Evolutionary conservation across 2,888 invertebrate species (phyloP), one percentile per base, ranked within the genome.

Genomic region (Rhagophthalmus giganteus): DNA sequence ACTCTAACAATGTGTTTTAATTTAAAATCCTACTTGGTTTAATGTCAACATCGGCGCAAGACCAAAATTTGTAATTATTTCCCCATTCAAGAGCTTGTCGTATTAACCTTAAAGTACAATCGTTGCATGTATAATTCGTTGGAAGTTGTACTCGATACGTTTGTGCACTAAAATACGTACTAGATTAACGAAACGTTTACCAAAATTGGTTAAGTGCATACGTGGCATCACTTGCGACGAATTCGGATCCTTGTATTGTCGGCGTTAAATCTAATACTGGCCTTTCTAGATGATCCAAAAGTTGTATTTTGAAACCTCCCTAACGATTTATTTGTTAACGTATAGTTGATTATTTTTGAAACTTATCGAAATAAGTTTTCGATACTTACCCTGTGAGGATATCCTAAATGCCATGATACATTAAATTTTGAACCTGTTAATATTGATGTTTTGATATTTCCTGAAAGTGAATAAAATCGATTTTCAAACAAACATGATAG

Each of bases 31-130:
- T 61, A 83, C 83, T 78, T n/a, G 74, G 72, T 55, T 83, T 77
- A 52, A 96, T 89, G 67, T 94, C 92, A 42, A 97, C 88, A 74
- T 97, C 96, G 1, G 95, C 90, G 70, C 97, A 97, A 0, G 94
- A 94, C 93, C 94, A 95, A 79, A 97, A 96, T 55, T 87, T 78
- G 75, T 95, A 96, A 64, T 79, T 82, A 44, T 80, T 76, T 14
- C 74, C 74, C 94, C 94, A 96, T 77, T 98, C 96, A 13, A 85
- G 83, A 0, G 96, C 96, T 75, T 96, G 91, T 0, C 96, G 79
- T 41, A 94, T 81, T 59, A 98, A 79, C 51, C 96, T 84, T 26
- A 98, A 78, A 0, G 94, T 92, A 74, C 97, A 98, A 74, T 94
- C 90, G 48, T 81, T 80, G 71, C 97, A 98, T 27, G 84, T 84